Conservation (phyloP, 64 coral and sea anemone genomes). For the Stichodactyla mertensii region DNA sequence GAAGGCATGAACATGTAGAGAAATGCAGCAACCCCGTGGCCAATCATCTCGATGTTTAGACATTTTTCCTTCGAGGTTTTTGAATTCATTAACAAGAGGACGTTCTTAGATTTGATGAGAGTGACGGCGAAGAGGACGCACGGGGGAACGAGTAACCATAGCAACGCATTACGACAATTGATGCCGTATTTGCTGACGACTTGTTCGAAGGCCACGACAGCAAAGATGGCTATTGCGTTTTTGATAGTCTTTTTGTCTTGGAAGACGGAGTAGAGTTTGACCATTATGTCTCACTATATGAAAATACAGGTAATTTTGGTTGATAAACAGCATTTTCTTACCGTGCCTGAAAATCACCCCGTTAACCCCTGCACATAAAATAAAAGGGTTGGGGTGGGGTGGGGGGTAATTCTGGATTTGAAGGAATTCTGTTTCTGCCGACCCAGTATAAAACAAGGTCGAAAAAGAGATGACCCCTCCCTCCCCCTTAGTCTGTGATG, state of each 20-base stretch:
- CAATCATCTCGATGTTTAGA: not conserved
- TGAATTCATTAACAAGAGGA: not conserved
- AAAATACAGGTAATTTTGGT: too few relatives aligned
- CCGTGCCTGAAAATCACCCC: too few relatives aligned
- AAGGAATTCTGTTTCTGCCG: too few relatives aligned
- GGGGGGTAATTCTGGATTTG: too few relatives aligned
- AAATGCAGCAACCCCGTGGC: constrained; percentile 10
- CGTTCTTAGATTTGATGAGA: constrained; percentile 16
- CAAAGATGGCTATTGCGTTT: constrained; percentile 2
- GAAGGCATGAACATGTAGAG: constrained; percentile 19
- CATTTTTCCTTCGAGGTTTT: constrained; percentile 19
- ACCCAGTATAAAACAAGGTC: too few relatives aligned
- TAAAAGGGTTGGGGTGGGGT: too few relatives aligned
- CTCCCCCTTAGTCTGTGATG: too few relatives aligned
- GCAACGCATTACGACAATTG: constrained; percentile 18
- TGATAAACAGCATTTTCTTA: too few relatives aligned
- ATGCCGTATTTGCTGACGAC: constrained; percentile 32
- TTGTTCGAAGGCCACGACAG: constrained; percentile 25
- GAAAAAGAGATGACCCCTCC: too few relatives aligned
- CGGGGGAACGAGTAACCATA: constrained; percentile 20
- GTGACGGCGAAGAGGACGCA: not conserved
- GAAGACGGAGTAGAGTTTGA: constrained; percentile 19
- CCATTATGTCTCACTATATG: not conserved
- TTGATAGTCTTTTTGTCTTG: constrained; percentile 29
- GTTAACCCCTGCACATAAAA: too few relatives aligned